Evolutionary conservation across 64 coral and sea anemone genomes (phyloP).

Genomic region (Montipora capricornis): DNA sequence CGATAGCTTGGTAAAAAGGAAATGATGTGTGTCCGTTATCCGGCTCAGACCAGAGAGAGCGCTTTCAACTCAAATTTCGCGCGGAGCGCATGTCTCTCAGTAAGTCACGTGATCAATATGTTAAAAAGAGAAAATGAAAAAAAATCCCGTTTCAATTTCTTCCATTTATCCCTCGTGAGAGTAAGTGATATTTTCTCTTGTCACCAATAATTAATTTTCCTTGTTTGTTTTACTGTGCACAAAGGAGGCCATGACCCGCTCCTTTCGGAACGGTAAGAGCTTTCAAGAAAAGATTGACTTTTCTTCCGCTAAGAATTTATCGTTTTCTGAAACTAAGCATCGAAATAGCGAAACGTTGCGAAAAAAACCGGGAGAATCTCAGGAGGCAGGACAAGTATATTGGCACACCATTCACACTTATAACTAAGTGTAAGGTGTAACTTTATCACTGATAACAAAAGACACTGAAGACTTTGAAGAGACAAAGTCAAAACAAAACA

Average conservation of each 20-base stretch:
- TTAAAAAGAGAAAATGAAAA: not conserved
- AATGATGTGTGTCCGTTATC: conserved; percentile 3
- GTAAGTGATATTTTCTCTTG: not conserved
- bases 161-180: not conserved
- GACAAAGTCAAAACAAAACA: not conserved
- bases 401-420: not conserved
- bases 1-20: not conserved
- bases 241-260: not conserved
- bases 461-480: not conserved
- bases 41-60: not conserved
- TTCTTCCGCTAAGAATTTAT: not conserved
- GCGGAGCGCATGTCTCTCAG: conserved; percentile 11
- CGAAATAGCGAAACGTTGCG: too few relatives aligned
- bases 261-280: not conserved
- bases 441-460: not conserved
- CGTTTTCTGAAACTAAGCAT: too few relatives aligned
- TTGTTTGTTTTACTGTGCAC: not conserved
- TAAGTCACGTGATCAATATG: conserved; percentile 11
- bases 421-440: not conserved
- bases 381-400: not conserved
- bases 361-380: too few relatives aligned
- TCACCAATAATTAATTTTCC: not conserved
- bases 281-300: not conserved
- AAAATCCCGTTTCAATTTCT: not conserved
- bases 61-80: conserved; percentile 45